Base-by-base conservation (phyloP, 2,113 vertebrate species). In the Ochotona princeps region DNA sequence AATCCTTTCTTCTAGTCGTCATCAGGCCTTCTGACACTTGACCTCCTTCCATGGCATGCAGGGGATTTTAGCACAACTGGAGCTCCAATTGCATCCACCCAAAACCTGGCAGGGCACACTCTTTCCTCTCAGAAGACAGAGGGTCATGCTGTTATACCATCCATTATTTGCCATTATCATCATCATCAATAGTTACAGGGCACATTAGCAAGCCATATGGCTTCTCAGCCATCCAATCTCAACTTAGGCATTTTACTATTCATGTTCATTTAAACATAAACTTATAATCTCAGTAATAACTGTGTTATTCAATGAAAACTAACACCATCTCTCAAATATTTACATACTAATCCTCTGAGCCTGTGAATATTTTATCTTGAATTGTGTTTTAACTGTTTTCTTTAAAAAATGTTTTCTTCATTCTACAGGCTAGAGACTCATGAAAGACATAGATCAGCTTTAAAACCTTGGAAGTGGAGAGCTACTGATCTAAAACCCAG, bases 11-110 rank as follows among this genome's bases (percentile, higher is more conserved):
- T 44, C 28, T 60, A 51, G 11, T 15, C 26, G 21, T 21, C 2
- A 1, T 0, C 73, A 49, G 8, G 5, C 14, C 2, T 28, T 25
- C 1, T 28, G 28, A 61, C 4, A 44, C 15, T n/a, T 35, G 6
- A 8, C 15, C 44, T 6, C 9, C 13, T 72, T 17, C 26, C 18
- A 44, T 9, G 2, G 49, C 23, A 28, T 26, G 0, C 0, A 28
- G 38, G 28, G 15, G 17, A 38, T 11, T n/a, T 35, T 47, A 57
- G 10, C 9, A 9, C 12, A 13, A 14, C 20, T 38, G 2, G 1
- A 14, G 14, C 35, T 0, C 12, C 25, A 5, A 23, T 32, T 18
- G 20, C 15, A 47, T 28, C 51, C 23, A 10, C 32, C 7, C 49
- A n/a, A n/a, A 11, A 12, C 5, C 25, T 74, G 35, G 32, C 32